Evolutionary conservation across 92 coral and sea anemone genomes (phyloP).

Genomic region (Zoanthus gigantus): DNA sequence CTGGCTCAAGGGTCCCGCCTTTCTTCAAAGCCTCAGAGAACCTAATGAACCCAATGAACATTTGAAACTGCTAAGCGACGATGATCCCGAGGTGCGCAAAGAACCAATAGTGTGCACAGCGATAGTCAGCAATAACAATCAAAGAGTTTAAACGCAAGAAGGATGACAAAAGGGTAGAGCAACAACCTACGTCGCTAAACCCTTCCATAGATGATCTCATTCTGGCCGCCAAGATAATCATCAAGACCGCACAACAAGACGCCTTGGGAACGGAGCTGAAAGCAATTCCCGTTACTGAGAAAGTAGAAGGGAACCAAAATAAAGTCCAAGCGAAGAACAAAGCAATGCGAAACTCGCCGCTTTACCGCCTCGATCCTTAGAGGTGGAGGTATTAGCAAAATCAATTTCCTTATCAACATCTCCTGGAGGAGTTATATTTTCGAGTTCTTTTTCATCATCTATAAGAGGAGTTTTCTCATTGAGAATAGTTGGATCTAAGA

Average conservation of each 20-base stretch:
- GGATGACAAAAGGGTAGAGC: background rate
- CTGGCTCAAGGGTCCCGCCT: constrained; percentile 38
- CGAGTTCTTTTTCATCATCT: too few relatives aligned
- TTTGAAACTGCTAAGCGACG: background rate
- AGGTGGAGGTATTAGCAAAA: too few relatives aligned
- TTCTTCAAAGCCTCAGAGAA: background rate
- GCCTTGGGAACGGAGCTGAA: background rate
- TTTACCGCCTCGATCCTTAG: constrained; percentile 37
- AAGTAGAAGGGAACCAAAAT: background rate
- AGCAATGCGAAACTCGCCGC: constrained; percentile 4
- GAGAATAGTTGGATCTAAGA: too few relatives aligned
- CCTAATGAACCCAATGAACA: background rate
- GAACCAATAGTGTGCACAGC: background rate
- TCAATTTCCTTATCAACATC: too few relatives aligned
- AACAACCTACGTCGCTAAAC: constrained; percentile 4
- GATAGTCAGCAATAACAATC: background rate
- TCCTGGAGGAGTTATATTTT: too few relatives aligned
- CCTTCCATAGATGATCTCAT: background rate
- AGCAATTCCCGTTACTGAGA: background rate
- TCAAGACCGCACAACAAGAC: constrained; percentile 1
- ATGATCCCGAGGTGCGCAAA: constrained; percentile 8
- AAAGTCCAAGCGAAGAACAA: background rate
- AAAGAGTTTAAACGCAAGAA: constrained; percentile 8
- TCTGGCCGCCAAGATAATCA: background rate
- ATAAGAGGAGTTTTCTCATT: too few relatives aligned